Conservation (phyloP, 2,797 vertebrate genomes). For the Enteromius mattozi region DNA sequence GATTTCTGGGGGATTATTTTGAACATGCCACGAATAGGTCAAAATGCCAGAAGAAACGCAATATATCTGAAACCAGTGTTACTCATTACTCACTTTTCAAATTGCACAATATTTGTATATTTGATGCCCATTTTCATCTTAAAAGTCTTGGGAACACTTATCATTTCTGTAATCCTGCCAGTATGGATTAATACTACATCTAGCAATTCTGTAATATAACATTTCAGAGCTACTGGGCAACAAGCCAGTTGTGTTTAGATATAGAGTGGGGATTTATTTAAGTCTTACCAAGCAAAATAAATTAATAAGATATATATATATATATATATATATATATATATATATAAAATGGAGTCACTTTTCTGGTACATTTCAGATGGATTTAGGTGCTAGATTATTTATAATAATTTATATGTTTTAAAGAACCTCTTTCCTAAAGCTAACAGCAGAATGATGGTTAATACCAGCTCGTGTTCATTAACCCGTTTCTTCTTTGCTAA, state of each 20-base stretch:
- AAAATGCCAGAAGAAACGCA: not conserved
- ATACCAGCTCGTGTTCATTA: not conserved
- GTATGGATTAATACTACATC: slow-evolving; percentile 77
- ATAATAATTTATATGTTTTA: not conserved
- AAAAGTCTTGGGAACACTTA: slow-evolving; percentile 53
- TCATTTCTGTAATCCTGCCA: slow-evolving; percentile 77
- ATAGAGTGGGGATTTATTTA: slow-evolving; percentile 6
- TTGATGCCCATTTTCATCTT: slow-evolving; percentile 69
- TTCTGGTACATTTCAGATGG: not conserved
- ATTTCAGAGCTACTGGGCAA: slow-evolving; percentile 70
- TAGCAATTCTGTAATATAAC: slow-evolving; percentile 67
- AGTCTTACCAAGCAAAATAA: not conserved
- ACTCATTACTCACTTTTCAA: slow-evolving; percentile 4
- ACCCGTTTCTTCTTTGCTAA: not conserved
- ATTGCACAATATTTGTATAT: slow-evolving; percentile 55
- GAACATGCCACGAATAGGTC: not conserved
- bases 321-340: not conserved
- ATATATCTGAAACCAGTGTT: not conserved
- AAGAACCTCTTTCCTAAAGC: not conserved
- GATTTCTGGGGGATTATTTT: not conserved
- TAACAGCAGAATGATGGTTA: not conserved
- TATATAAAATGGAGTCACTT: not conserved
- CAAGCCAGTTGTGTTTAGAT: slow-evolving; percentile 22
- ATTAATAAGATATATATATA: not conserved
- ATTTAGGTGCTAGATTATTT: not conserved